phyloP scores from a whole-genome alignment of 2,113 vertebrate species.

The Cololabis saira region DNA sequence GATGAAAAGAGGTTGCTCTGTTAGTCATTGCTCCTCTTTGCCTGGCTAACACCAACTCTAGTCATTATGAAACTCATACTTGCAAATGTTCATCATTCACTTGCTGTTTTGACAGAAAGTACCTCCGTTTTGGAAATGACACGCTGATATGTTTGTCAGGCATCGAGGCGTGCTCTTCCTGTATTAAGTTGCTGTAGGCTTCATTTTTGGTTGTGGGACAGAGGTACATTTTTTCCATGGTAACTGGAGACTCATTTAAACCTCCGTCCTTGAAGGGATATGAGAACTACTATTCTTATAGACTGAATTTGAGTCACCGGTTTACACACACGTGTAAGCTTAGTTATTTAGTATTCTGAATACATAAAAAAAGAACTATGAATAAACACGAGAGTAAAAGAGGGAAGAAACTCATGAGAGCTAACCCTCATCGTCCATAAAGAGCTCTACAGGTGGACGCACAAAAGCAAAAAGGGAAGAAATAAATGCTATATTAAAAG shows the following conservation, averaged over 20 bases:
- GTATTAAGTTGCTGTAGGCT: slow-evolving; percentile 54
- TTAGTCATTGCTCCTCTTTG: slow-evolving; percentile 32
- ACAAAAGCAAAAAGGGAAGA: background rate
- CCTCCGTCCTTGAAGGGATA: slow-evolving; percentile 70
- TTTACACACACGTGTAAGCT: slow-evolving; percentile 19
- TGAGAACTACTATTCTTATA: slow-evolving; percentile 62
- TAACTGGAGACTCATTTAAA: slow-evolving; percentile 74
- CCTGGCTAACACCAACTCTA: background rate
- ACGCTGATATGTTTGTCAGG: background rate
- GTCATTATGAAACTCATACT: background rate
- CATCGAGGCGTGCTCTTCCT: slow-evolving; percentile 5
- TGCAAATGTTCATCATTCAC: background rate
- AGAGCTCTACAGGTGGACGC: background rate
- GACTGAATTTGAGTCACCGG: slow-evolving; percentile 57
- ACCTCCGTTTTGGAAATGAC: slow-evolving; percentile 1
- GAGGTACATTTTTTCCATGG: slow-evolving; percentile 73
- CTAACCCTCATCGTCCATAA: background rate
- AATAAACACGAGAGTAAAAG: background rate
- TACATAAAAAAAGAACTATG: slow-evolving; percentile 3
- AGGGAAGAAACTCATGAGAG: background rate
- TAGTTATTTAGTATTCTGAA: slow-evolving; percentile 7
- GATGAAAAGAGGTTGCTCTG: slow-evolving; percentile 54
- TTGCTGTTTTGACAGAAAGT: background rate
- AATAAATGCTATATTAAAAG: too few relatives aligned
- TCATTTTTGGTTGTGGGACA: slow-evolving; percentile 66